Base-by-base conservation (phyloP, 2,113 vertebrate species). In the Dasypus novemcinctus region DNA sequence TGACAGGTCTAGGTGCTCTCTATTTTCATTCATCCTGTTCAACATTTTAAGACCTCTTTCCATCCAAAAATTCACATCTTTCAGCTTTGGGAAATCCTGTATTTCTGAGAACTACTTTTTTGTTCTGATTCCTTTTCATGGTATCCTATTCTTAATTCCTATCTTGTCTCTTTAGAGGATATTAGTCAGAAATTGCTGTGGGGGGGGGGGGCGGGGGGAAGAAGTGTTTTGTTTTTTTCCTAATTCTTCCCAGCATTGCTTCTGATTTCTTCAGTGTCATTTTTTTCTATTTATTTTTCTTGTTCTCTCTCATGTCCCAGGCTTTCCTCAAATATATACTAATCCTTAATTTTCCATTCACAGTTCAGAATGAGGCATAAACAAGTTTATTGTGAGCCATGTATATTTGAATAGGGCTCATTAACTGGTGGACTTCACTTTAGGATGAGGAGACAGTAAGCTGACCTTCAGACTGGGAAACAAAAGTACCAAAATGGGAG, bases 311-410 rank as follows among this genome's bases (percentile, higher is more conserved):
- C 52, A 71, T 61, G 17, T 64, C 49, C 81, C 18, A 64, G 52
- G 13, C 9, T 71, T 91, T 84, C 52, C 43, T 91, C 59, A 33
- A 75, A 71, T 80, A 64, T 75, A 43, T 75, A 43, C 49, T 84
- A 80, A 92, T 92, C 27, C 49, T 87, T 93, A 33, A 52, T 90
- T 94, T 95, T 95, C 57, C 33, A 66, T 43, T 91, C 25, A 81
- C 12, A 74, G 81, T 87, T 94, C 33, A 76, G 33, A 95, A 46
- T 81, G 54, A 75, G 78, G 27, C 18, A 74, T 52, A 92, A 52
- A 68, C 49, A 87, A 69, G 66, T 23, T 79, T 41, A 78, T 59
- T 21, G 43, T 90, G 43, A 79, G 27, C 14, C 4, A 27, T 91
- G 41, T 4, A 7, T 76, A 27, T 96, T 17, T 69, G 52, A 83